A percentile compares a stretch with the other conserved stretches of the same genome.
phyloP scores from a whole-genome alignment of 2,113 vertebrate species.

The Prunella fulvescens region DNA sequence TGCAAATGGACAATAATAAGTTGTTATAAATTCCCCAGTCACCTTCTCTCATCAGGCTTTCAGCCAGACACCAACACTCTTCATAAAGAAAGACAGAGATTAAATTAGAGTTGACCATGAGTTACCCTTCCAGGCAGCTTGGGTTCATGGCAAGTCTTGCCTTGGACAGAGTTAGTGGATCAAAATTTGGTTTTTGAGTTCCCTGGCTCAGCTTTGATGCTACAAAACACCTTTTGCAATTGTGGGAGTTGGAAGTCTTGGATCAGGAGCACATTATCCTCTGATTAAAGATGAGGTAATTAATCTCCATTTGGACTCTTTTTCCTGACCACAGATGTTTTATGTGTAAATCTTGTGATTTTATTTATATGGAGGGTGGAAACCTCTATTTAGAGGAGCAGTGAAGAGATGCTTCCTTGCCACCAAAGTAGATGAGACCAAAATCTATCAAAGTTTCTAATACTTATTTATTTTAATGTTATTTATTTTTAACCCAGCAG shows the following conservation, averaged over 20 bases:
- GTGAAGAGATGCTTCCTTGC: not conserved
- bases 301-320: not conserved
- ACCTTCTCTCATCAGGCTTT: not conserved
- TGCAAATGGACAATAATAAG: not conserved
- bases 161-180: not conserved
- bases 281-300: slow-evolving; percentile 24
- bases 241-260: not conserved
- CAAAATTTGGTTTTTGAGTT: not conserved
- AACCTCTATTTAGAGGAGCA: not conserved
- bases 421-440: not conserved
- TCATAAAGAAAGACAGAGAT: not conserved
- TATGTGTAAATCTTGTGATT: not conserved
- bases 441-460: not conserved
- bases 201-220: not conserved
- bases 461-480: not conserved
- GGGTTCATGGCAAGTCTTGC: not conserved
- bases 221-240: not conserved
- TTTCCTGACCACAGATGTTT: not conserved
- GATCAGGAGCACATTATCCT: not conserved
- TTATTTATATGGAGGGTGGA: not conserved
- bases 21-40: not conserved
- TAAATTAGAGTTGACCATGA: not conserved
- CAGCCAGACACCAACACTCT: not conserved
- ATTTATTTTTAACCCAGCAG: not conserved
- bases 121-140: not conserved